phyloP scores from a whole-genome alignment of 1,140 invertebrate species.

The Drosophila aff. region DNA sequence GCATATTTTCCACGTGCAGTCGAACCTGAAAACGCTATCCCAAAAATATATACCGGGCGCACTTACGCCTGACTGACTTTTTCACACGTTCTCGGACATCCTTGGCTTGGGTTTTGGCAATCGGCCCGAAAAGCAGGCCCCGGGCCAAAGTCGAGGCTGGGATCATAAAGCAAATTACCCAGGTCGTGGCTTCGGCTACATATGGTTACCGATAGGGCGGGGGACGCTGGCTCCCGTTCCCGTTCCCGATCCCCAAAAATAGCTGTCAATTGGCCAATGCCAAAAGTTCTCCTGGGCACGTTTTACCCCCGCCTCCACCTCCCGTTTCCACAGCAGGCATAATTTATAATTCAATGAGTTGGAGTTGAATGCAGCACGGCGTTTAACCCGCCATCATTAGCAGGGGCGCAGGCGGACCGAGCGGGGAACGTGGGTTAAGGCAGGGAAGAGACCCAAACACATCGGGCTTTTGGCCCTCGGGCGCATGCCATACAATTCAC shows the following conservation, averaged over 20 bases:
- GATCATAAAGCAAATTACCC: constrained; percentile 78
- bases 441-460: constrained; percentile 17
- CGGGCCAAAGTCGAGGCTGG: constrained; percentile 38
- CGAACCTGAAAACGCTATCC: constrained; percentile 23
- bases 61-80: constrained; percentile 78
- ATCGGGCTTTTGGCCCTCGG: constrained; percentile 56
- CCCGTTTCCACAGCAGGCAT: constrained; percentile 36
- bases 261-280: constrained; percentile 75
- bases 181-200: constrained; percentile 54
- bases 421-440: constrained; percentile 23
- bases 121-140: constrained; percentile 19
- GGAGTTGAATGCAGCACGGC: constrained; percentile 74
- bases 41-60: constrained; percentile 53
- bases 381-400: constrained; percentile 61
- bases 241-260: constrained; percentile 40
- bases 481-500: constrained; percentile 81
- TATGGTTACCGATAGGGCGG: constrained; percentile 12
- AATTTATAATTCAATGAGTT: constrained; percentile 84
- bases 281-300: constrained; percentile 70
- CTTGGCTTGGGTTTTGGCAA: constrained; percentile 29
- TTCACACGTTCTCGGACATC: constrained; percentile 72
- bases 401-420: background rate
- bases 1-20: constrained; percentile 61
- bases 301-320: constrained; percentile 31
- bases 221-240: background rate